Evolutionary conservation across 1,140 invertebrate genomes (phyloP).

Genomic region (Zaprionus kolodkinae): DNA sequence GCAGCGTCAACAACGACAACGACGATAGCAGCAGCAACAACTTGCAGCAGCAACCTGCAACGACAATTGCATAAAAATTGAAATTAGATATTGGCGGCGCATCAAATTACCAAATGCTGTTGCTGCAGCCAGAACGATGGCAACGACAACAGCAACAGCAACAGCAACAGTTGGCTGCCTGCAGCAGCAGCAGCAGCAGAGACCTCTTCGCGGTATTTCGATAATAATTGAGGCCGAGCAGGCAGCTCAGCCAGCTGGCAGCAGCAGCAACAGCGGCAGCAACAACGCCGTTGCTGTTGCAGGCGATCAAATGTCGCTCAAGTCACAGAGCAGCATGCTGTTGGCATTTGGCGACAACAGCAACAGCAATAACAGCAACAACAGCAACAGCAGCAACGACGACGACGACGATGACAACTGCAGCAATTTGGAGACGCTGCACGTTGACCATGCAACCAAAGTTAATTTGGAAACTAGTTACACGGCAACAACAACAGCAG

Average conservation of each 20-base stretch:
- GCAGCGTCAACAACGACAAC: conserved; percentile 14
- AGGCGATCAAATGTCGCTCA: conserved; percentile 70
- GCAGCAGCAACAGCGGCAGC: conserved; percentile 2
- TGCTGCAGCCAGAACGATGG: conserved; percentile 65
- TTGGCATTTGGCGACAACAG: conserved; percentile 74
- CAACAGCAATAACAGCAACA: conserved; percentile 59
- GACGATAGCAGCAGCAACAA: conserved; percentile 32
- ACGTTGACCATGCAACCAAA: conserved; percentile 53
- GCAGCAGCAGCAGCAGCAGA: conserved; percentile 48
- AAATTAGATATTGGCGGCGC: conserved; percentile 49
- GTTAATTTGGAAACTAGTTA: conserved; percentile 76
- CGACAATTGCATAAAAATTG: conserved; percentile 62
- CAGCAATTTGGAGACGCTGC: conserved; percentile 41
- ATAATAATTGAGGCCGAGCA: conserved; percentile 70
- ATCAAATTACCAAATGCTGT: conserved; percentile 67
- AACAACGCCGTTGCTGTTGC: conserved; percentile 30
- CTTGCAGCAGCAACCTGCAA: conserved; percentile 32
- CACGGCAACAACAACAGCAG: conserved; percentile 43
- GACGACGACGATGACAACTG: not conserved
- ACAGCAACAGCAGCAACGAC: conserved; percentile 18
- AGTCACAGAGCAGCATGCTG: conserved; percentile 73
- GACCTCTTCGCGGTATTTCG: conserved; percentile 74
- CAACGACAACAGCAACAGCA: conserved; percentile 41
- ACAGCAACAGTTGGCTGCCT: conserved; percentile 37
- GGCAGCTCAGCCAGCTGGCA: conserved; percentile 22